Evolutionary conservation across 2,797 vertebrate genomes (phyloP).

Genomic region (Bradypodion pumilum): DNA sequence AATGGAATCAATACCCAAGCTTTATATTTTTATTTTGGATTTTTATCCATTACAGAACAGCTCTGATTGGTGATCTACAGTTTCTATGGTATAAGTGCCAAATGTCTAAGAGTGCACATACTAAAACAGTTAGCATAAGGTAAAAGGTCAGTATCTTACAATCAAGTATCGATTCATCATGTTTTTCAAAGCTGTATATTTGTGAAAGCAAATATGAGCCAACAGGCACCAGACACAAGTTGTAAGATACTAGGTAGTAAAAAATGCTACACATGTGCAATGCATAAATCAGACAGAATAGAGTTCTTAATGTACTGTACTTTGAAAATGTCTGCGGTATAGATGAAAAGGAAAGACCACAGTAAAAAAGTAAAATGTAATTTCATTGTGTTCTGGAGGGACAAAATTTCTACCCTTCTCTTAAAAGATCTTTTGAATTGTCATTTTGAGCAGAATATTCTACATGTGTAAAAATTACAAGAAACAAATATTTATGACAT

Average conservation of each 20-base stretch:
- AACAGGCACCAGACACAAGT: slow-evolving; percentile 32
- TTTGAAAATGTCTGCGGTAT: background rate
- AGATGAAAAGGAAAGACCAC: background rate
- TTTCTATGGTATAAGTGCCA: slow-evolving; percentile 33
- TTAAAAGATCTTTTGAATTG: background rate
- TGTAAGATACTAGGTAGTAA: slow-evolving; percentile 17
- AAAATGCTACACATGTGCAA: slow-evolving; percentile 15
- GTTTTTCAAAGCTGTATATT: slow-evolving; percentile 15
- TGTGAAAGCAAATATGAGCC: background rate
- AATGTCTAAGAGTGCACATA: slow-evolving; percentile 13
- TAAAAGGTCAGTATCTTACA: background rate
- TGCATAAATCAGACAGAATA: slow-evolving; percentile 45
- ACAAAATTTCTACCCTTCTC: background rate
- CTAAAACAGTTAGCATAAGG: background rate
- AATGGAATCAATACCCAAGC: slow-evolving; percentile 7
- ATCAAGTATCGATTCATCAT: background rate
- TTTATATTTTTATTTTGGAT: slow-evolving; percentile 26
- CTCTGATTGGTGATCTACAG: slow-evolving; percentile 7
- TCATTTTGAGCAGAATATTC: background rate
- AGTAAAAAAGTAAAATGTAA: background rate
- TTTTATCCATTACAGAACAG: slow-evolving; percentile 41
- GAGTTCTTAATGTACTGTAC: slow-evolving; percentile 7
- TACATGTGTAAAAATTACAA: background rate
- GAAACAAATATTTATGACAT: slow-evolving; percentile 1
- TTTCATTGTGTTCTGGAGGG: background rate